phyloP scores from a whole-genome alignment of 2,888 invertebrate genomes.

The Acleris cristana region DNA sequence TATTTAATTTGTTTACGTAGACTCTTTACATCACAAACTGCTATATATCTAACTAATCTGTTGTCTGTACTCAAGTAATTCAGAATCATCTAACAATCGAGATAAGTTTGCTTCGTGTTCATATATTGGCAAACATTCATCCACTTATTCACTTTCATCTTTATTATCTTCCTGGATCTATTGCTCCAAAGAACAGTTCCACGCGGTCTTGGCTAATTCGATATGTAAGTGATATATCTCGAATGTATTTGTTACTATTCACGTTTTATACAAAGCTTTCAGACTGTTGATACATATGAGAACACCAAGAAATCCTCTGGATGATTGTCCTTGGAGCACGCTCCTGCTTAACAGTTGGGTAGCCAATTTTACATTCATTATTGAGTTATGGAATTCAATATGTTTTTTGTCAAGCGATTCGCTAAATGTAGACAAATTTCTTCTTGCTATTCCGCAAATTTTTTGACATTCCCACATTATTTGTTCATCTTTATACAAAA shows the following conservation, averaged over 20 bases:
- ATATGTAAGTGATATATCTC: conserved; percentile 28
- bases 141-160: conserved; percentile 1
- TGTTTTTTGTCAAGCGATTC: conserved; percentile 29
- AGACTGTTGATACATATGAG: conserved; percentile 29
- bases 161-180: conserved; percentile 13
- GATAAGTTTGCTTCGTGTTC: neutral
- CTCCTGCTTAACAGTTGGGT: conserved; percentile 41
- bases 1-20: neutral
- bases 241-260: conserved; percentile 16
- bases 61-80: neutral
- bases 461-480: conserved; percentile 34
- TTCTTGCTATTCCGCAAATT: conserved; percentile 37
- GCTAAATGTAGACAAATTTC: conserved; percentile 38
- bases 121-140: neutral
- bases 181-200: conserved; percentile 39
- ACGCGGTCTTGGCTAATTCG: conserved; percentile 38
- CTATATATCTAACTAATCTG: neutral
- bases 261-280: conserved; percentile 14
- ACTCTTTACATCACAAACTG: neutral
- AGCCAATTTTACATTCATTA: conserved; percentile 44
- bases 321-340: conserved; percentile 17
- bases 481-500: conserved; percentile 15
- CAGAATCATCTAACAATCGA: neutral
- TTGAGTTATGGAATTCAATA: conserved; percentile 40
- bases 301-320: conserved; percentile 38